phyloP scores from a whole-genome alignment of 2,888 invertebrate genomes.

The Himalopsyche kuldschensis region DNA sequence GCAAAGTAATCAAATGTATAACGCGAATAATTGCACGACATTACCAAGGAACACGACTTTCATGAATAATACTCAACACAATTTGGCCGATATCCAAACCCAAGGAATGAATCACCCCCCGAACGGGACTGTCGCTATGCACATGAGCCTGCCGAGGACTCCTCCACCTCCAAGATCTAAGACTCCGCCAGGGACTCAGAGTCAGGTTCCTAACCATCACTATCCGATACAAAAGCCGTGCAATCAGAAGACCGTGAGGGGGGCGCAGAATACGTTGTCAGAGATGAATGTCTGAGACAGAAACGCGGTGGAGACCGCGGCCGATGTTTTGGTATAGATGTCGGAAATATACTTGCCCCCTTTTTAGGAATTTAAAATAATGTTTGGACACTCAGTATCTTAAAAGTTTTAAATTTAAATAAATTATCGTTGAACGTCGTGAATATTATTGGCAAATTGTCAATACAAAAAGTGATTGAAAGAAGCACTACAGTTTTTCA shows the following conservation, averaged over 20 bases:
- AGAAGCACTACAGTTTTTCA: no score
- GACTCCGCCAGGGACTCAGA: slow-evolving; percentile 43
- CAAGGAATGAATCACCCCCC: slow-evolving; percentile 44
- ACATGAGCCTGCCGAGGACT: slow-evolving; percentile 41
- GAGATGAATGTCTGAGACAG: slow-evolving; percentile 86
- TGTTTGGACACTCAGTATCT: no score
- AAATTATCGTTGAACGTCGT: no score
- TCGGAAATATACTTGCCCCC: background rate
- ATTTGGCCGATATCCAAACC: slow-evolving; percentile 55
- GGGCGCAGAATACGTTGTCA: slow-evolving; percentile 81
- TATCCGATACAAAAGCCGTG: slow-evolving; percentile 43
- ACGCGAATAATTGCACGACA: slow-evolving; percentile 61
- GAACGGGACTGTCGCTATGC: slow-evolving; percentile 50
- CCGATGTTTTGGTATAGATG: slow-evolving; percentile 31
- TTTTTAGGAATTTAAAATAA: no score
- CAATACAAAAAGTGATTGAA: no score
- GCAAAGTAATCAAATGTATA: slow-evolving; percentile 46
- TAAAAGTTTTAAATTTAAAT: no score
- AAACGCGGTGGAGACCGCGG: slow-evolving; percentile 38
- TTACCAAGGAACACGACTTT: slow-evolving; percentile 63
- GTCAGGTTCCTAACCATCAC: slow-evolving; percentile 47
- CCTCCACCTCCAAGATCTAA: slow-evolving; percentile 51
- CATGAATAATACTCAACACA: slow-evolving; percentile 50
- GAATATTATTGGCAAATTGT: no score
- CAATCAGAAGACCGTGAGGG: slow-evolving; percentile 63